phyloP scores from a whole-genome alignment of 2,888 invertebrate species.

The Chalcosyrphus nemorum region DNA sequence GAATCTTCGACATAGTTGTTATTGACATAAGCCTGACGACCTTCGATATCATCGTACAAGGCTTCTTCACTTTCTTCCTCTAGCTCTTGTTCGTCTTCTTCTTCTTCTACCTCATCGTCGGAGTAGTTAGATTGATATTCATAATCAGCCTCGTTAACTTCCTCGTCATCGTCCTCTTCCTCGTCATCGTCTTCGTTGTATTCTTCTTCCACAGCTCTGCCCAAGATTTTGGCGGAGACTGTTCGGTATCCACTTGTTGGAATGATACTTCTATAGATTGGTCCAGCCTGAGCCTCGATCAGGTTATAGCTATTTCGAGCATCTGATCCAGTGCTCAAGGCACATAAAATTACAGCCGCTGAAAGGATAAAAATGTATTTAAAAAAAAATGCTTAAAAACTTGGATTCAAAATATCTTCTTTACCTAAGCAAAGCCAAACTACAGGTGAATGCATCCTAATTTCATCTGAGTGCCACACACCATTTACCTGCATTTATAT shows the following conservation, averaged over 20 bases:
- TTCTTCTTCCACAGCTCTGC: too few relatives aligned
- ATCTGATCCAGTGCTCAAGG: conserved; percentile 14
- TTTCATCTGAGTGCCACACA: conserved; percentile 39
- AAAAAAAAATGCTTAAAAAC: neutral
- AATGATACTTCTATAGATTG: neutral
- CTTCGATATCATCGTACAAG: conserved; percentile 19
- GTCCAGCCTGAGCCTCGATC: conserved; percentile 11
- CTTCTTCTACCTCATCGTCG: conserved; percentile 14
- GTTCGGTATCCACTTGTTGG: neutral
- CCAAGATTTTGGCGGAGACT: neutral
- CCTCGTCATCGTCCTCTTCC: conserved; percentile 2
- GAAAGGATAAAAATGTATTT: neutral
- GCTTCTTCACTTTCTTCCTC: neutral
- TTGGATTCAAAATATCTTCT: too few relatives aligned
- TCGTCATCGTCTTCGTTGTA: conserved; percentile 5
- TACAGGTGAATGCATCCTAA: conserved; percentile 63
- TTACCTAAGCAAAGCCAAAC: conserved; percentile 65
- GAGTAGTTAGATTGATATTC: neutral
- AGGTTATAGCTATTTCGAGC: conserved; percentile 16
- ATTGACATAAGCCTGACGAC: conserved; percentile 77
- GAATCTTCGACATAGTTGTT: conserved; percentile 73
- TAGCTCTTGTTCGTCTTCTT: conserved; percentile 10
- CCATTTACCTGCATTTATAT: conserved; percentile 53
- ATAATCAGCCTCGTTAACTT: neutral
- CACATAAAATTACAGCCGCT: conserved; percentile 40